Evolutionary conservation across 1,140 invertebrate species (phyloP).

Genomic region (Elymnias hypermnestra): DNA sequence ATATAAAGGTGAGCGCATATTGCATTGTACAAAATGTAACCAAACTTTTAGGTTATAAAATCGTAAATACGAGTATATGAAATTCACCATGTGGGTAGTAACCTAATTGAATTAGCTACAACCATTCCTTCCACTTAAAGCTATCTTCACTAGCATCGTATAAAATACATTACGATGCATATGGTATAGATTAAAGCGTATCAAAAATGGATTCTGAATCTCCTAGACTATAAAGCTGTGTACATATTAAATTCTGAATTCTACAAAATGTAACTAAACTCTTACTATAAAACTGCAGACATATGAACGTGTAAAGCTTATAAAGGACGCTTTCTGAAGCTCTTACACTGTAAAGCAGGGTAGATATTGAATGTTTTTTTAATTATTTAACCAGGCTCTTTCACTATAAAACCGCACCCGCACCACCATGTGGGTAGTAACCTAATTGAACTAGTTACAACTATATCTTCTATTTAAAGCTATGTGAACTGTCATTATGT

Average conservation of each 20-base stretch:
- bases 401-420: neutral
- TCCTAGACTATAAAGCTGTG: too few relatives aligned
- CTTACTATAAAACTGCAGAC: too few relatives aligned
- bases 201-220: too few relatives aligned
- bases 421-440: conserved; percentile 13
- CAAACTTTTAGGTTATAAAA: conserved; percentile 1
- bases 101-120: conserved; percentile 44
- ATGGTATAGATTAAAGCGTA: too few relatives aligned
- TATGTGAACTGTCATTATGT: conserved; percentile 19
- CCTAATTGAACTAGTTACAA: conserved; percentile 44
- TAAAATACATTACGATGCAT: conserved; percentile 32
- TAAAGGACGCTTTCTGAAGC: too few relatives aligned
- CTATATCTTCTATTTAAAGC: conserved; percentile 36
- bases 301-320: too few relatives aligned
- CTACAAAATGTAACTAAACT: too few relatives aligned
- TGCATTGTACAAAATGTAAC: neutral
- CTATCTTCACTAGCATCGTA: conserved; percentile 21
- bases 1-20: too few relatives aligned
- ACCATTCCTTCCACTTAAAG: conserved; percentile 36
- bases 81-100: conserved; percentile 20
- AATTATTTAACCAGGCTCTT: neutral
- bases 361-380: too few relatives aligned
- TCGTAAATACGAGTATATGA: conserved; percentile 15
- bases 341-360: too few relatives aligned
- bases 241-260: too few relatives aligned